Evolutionary conservation across 2,113 vertebrate species (phyloP).

Genomic region (Ciconia boyciana): DNA sequence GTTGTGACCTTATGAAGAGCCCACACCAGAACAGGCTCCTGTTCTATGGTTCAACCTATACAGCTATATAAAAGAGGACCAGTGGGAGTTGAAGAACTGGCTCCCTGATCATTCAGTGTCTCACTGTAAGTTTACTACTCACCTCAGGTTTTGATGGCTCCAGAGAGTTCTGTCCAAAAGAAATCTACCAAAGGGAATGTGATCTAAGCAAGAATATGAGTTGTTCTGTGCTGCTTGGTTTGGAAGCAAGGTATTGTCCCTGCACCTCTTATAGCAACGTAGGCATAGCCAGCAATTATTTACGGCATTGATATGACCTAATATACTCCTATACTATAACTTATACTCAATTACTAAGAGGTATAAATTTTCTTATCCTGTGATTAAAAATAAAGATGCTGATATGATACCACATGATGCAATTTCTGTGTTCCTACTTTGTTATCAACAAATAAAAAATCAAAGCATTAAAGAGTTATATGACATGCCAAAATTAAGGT

Average conservation of each 20-base stretch:
- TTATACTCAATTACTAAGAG: neutral
- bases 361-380: neutral
- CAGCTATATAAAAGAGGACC: neutral
- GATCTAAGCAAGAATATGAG: neutral
- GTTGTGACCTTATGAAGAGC: neutral
- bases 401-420: neutral
- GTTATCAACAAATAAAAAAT: neutral
- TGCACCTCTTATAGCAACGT: neutral
- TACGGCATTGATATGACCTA: neutral
- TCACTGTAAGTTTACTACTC: neutral
- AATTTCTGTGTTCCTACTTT: neutral
- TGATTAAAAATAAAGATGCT: neutral
- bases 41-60: neutral
- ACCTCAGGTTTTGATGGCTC: neutral
- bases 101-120: neutral
- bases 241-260: neutral
- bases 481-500: neutral
- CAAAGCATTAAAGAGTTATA: neutral
- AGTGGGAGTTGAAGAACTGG: neutral
- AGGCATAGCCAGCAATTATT: neutral
- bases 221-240: neutral
- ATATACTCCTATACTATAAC: neutral
- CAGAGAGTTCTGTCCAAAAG: neutral
- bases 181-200: neutral
- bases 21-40: neutral